phyloP scores from a whole-genome alignment of 1,140 invertebrate genomes.

The Euschistus heros region DNA sequence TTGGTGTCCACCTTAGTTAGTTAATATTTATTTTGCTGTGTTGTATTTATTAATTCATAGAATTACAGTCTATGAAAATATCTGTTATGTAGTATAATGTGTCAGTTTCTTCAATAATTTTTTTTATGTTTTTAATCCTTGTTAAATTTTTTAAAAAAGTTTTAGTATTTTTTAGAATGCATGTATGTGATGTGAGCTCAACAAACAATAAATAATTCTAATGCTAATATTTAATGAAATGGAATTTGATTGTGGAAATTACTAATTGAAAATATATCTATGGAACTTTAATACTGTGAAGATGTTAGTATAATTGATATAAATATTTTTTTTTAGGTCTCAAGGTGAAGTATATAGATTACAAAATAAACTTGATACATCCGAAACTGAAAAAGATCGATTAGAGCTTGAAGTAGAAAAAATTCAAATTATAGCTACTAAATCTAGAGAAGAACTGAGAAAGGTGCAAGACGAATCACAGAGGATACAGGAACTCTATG shows the following conservation, averaged over 20 bases:
- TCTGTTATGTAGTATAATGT: too few relatives aligned
- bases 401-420: slow-evolving; percentile 78
- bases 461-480: slow-evolving; percentile 75
- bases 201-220: too few relatives aligned
- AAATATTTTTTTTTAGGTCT: slow-evolving; percentile 44
- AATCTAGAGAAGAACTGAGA: slow-evolving; percentile 72
- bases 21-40: too few relatives aligned
- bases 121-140: too few relatives aligned
- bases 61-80: too few relatives aligned
- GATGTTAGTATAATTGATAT: background rate
- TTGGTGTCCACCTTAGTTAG: too few relatives aligned
- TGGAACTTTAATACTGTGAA: background rate
- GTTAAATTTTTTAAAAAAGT: too few relatives aligned
- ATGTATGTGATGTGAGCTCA: too few relatives aligned
- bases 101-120: too few relatives aligned
- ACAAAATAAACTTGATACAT: slow-evolving; percentile 74
- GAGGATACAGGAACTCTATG: slow-evolving; percentile 75
- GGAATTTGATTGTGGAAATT: background rate
- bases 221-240: too few relatives aligned
- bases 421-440: slow-evolving; percentile 60
- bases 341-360: slow-evolving; percentile 80
- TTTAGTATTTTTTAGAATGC: too few relatives aligned
- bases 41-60: too few relatives aligned
- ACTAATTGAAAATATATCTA: background rate
- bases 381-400: slow-evolving; percentile 75